A percentile compares a stretch with the other conserved stretches of the same genome.
phyloP scores from a whole-genome alignment of 2,113 vertebrate species.

The Gambusia affinis region DNA sequence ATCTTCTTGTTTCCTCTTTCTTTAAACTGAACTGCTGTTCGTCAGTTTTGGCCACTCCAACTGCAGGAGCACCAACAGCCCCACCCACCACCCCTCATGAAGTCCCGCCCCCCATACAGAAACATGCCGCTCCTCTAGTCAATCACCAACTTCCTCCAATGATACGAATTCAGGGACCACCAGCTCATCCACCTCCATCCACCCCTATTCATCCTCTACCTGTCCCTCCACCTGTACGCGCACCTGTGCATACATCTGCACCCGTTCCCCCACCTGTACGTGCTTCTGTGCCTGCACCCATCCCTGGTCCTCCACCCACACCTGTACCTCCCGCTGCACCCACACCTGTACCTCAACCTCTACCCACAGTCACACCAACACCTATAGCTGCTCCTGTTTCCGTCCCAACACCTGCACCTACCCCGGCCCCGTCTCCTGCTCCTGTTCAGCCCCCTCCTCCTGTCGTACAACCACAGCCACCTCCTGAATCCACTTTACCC shows the following conservation, averaged over 20 bases:
- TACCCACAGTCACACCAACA: not conserved
- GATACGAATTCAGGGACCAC: constrained; percentile 56
- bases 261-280: not conserved
- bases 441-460: constrained; percentile 8
- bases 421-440: not conserved
- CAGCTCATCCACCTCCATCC: constrained; percentile 15
- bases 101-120: constrained; percentile 4
- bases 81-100: constrained; percentile 16
- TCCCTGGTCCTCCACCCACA: not conserved
- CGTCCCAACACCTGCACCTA: not conserved
- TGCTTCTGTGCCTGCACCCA: not conserved
- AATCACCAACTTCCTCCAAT: constrained; percentile 40
- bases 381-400: constrained; percentile 2
- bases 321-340: not conserved
- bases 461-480: constrained; percentile 9
- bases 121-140: constrained; percentile 17
- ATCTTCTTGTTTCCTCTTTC: constrained; percentile 14
- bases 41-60: constrained; percentile 31
- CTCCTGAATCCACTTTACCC: not conserved
- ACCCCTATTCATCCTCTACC: not conserved
- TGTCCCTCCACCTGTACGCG: not conserved
- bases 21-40: not conserved
- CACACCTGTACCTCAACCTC: not conserved
- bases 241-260: not conserved
- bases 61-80: constrained; percentile 20